These are phyloP conservation scores for Drosophila ironensis DNA, from an alignment of 1,140 invertebrate genomes.

Conservation along the genomic window DNA sequence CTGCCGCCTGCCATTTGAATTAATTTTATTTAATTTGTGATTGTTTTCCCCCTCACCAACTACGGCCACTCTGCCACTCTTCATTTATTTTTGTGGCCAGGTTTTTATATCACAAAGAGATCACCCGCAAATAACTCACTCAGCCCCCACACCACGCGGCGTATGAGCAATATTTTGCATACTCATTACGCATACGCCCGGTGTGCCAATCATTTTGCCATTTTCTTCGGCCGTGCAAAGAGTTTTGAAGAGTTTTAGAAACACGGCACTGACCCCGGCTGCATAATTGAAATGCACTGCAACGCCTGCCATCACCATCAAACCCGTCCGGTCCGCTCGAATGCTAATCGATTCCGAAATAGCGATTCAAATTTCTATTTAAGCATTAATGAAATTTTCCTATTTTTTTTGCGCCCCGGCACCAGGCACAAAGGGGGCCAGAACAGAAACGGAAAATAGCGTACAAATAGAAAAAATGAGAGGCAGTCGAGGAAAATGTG, in stretches of 20 bases:
- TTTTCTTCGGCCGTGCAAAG: too few species aligned
- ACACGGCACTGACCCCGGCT: neutral
- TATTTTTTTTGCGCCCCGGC: too few species aligned
- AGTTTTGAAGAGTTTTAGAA: neutral
- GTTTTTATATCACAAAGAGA: conserved; percentile 21
- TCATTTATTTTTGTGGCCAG: conserved; percentile 53
- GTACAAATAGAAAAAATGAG: neutral
- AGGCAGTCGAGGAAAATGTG: conserved; percentile 26
- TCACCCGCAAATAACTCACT: too few species aligned
- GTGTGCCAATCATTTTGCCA: too few species aligned
- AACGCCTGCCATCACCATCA: neutral
- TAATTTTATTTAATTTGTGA: conserved; percentile 68
- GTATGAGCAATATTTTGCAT: too few species aligned
- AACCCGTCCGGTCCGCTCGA: neutral
- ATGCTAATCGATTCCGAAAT: conserved; percentile 54
- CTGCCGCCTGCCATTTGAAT: conserved; percentile 53
- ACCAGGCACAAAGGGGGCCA: neutral
- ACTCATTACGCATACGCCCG: too few species aligned
- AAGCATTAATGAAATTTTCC: conserved; percentile 58
- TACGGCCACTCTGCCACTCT: conserved; percentile 15
- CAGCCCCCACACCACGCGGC: too few species aligned
- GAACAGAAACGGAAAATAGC: conserved; percentile 2
- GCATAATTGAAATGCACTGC: conserved; percentile 45
- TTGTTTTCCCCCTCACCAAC: conserved; percentile 18
- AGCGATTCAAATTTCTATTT: conserved; percentile 63